Conservation (phyloP, 2,888 invertebrate genomes). For the Bedellia somnulentella region DNA sequence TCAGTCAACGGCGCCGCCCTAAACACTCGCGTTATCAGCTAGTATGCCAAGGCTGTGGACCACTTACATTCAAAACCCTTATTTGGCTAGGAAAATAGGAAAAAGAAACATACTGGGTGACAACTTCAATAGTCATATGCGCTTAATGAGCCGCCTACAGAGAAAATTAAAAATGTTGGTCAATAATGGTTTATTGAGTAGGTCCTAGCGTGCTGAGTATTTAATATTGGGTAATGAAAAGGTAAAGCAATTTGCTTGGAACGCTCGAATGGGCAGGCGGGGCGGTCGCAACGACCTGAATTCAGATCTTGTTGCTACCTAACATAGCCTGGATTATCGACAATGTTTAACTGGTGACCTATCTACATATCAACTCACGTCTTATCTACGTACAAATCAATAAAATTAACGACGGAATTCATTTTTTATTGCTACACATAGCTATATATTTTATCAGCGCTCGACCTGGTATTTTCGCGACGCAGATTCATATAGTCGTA, state of each 20-base stretch:
- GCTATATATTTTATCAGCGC: too few relatives aligned
- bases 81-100: too few relatives aligned
- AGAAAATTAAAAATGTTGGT: too few relatives aligned
- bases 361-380: not conserved
- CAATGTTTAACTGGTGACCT: not conserved
- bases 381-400: too few relatives aligned
- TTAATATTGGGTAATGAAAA: too few relatives aligned
- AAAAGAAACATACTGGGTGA: too few relatives aligned
- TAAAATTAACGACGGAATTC: too few relatives aligned
- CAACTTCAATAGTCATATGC: too few relatives aligned
- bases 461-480: not conserved
- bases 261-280: not conserved
- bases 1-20: conserved; percentile 19
- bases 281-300: conserved; percentile 5
- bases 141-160: conserved; percentile 7
- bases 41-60: conserved; percentile 28
- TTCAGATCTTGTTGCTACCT: conserved; percentile 8
- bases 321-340: conserved; percentile 18
- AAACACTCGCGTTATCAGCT: conserved; percentile 24
- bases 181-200: too few relatives aligned
- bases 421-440: too few relatives aligned
- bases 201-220: too few relatives aligned
- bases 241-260: conserved; percentile 23
- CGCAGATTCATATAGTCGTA: not conserved
- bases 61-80: conserved; percentile 14